Evolutionary conservation across 2,888 invertebrate species (phyloP).

Genomic region (Drosophila longiperda): DNA sequence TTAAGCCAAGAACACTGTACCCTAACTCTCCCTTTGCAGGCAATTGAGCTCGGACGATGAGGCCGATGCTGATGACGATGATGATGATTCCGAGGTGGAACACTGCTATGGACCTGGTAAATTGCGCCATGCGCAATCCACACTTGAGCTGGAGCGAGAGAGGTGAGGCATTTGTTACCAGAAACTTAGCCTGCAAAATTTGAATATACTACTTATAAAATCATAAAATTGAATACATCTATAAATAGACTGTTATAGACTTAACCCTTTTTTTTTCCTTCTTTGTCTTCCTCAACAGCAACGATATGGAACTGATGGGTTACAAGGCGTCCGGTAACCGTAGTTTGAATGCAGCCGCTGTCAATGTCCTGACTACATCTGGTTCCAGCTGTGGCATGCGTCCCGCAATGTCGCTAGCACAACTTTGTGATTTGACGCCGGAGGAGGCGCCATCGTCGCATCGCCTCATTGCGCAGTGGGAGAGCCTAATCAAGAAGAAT

Average conservation of each 20-base stretch:
- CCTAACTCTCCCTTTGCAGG: slow-evolving; percentile 40
- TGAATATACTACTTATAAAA: not conserved
- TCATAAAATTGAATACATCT: not conserved
- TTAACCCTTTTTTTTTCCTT: not conserved
- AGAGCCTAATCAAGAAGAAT: slow-evolving; percentile 89
- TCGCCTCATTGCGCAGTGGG: slow-evolving; percentile 92
- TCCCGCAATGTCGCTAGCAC: slow-evolving; percentile 89
- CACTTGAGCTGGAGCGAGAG: slow-evolving; percentile 88
- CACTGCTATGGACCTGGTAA: slow-evolving; percentile 87
- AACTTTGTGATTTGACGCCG: slow-evolving; percentile 88
- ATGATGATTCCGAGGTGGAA: slow-evolving; percentile 88
- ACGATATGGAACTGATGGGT: slow-evolving; percentile 57
- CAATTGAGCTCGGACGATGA: slow-evolving; percentile 86
- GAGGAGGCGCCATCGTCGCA: slow-evolving; percentile 90
- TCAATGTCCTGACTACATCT: slow-evolving; percentile 20
- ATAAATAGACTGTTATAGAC: not conserved
- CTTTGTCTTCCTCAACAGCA: slow-evolving; percentile 24
- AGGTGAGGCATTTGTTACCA: slow-evolving; percentile 38
- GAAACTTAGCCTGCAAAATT: not conserved
- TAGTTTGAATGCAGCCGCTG: slow-evolving; percentile 56
- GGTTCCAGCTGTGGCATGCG: slow-evolving; percentile 86
- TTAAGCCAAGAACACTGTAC: no score
- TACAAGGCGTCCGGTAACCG: slow-evolving; percentile 64
- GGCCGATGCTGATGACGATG: slow-evolving; percentile 86
- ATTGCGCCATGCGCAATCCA: slow-evolving; percentile 88